phyloP scores from a whole-genome alignment of 2,113 vertebrate species.

The Catharus minimus region DNA sequence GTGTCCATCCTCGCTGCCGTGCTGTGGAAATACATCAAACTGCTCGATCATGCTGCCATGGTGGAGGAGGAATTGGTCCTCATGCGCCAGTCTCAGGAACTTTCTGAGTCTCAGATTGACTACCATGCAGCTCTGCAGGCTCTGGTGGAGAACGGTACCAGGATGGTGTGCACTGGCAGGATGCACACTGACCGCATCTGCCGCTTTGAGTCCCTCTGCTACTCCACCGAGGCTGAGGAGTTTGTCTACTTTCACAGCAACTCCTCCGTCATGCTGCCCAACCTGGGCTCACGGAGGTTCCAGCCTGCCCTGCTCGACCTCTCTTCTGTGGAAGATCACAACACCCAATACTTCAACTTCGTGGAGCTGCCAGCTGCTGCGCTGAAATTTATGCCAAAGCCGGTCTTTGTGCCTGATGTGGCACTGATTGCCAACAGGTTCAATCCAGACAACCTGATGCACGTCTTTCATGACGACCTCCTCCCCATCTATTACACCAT shows the following conservation, averaged over 20 bases:
- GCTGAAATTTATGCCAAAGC: slow-evolving; percentile 92
- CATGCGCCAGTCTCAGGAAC: slow-evolving; percentile 79
- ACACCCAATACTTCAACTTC: slow-evolving; percentile 98
- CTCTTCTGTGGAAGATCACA: slow-evolving; percentile 97
- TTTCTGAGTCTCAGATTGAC: slow-evolving; percentile 81
- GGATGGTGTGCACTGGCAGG: slow-evolving; percentile 94
- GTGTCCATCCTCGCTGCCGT: slow-evolving; percentile 90
- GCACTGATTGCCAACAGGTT: slow-evolving; percentile 93
- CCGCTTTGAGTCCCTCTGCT: slow-evolving; percentile 95
- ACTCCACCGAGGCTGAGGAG: slow-evolving; percentile 91
- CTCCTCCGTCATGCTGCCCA: slow-evolving; percentile 91
- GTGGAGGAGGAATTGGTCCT: slow-evolving; percentile 90
- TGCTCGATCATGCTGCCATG: slow-evolving; percentile 83
- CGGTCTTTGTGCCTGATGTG: slow-evolving; percentile 93
- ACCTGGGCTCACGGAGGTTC: slow-evolving; percentile 91
- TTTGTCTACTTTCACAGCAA: slow-evolving; percentile 97
- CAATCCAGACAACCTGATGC: slow-evolving; percentile 98
- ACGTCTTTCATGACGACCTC: slow-evolving; percentile 95
- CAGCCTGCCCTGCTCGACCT: slow-evolving; percentile 94
- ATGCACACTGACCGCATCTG: slow-evolving; percentile 97
- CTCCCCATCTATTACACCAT: slow-evolving; percentile 95
- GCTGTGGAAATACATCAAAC: slow-evolving; percentile 91
- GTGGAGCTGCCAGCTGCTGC: slow-evolving; percentile 91
- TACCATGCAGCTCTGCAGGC: slow-evolving; percentile 88
- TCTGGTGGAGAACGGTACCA: slow-evolving; percentile 89